Evolutionary conservation across 1,140 invertebrate species (phyloP).

Genomic region (Zaprionus gabonicus): DNA sequence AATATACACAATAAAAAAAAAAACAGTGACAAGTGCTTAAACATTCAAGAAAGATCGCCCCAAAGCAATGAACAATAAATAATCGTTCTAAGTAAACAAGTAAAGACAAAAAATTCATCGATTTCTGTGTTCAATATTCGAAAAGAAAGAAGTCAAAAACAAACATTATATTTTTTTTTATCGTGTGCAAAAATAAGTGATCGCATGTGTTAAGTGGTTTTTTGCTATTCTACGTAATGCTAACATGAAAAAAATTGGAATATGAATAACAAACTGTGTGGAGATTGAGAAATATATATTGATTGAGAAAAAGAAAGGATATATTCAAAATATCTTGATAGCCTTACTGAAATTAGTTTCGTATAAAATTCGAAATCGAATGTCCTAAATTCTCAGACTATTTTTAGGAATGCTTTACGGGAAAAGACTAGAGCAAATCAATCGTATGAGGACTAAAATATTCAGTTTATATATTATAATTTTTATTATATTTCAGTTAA

Average conservation of each 20-base stretch:
- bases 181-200: not conserved
- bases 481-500: not conserved
- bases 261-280: not conserved
- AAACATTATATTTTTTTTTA: not conserved
- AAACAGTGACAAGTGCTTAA: slow-evolving; percentile 7
- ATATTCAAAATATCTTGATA: not conserved
- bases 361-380: not conserved
- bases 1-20: not conserved
- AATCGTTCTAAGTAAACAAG: slow-evolving; percentile 5
- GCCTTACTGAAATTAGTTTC: not conserved
- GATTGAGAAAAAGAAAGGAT: not conserved
- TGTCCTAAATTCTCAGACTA: not conserved
- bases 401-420: too few relatives aligned
- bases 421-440: not conserved
- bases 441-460: not conserved
- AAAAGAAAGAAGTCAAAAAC: not conserved
- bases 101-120: not conserved
- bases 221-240: slow-evolving; percentile 4
- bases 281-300: not conserved
- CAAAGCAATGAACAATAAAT: slow-evolving; percentile 10
- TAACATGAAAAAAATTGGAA: not conserved
- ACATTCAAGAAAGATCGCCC: not conserved
- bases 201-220: slow-evolving; percentile 8
- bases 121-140: slow-evolving; percentile 2
- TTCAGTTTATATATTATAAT: not conserved